Evolutionary conservation across 2,888 invertebrate genomes (phyloP), one percentile per base, ranked within the genome.

Genomic region (Caenorhabditis becei): DNA sequence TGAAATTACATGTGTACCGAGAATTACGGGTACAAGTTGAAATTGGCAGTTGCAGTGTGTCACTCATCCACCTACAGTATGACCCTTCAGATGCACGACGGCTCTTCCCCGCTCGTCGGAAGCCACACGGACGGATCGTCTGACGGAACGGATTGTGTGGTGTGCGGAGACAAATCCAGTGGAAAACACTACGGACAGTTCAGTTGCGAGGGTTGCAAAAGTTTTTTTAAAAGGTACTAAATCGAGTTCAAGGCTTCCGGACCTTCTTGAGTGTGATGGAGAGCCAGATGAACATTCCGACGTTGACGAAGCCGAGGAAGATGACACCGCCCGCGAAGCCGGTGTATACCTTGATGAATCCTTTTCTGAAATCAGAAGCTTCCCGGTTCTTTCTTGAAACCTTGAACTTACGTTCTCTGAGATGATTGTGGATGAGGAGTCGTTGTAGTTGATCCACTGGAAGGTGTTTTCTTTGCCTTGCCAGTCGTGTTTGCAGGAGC

Each of bases 181-280:
- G 87, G 87, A 20, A 86, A 83, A 49, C 87, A 87, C 49, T 87
- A 87, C 51, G 87, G 87, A 66, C 85, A 85, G 49, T 85, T 84
- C 62, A 86, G 84, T 44, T 90, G 90, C 77, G 88, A 90, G 41
- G 90, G 90, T 26, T 90, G 90, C 80, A 91, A 91, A 77, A 80
- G 80, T 32, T 80, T 80, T 20, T 80, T 80, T 23, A 80, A 80
- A 32, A 59, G 80, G 80, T 80, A 41, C 53, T 7, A 20, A 11
- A 26, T 18, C 18, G 47, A 23, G 32, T 47, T 26, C 18, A 54
- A 3, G 54, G 24, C 24, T 63, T 72, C 32, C 47, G 41, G 47
- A 72, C 41, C 18, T 56, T 63, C 35, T 54, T 47, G 56, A 72
- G 63, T 10, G 47, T 35, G 5, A 72, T 53, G 26, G 58, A 58